Evolutionary conservation across 35 echinoderm and acorn worm species (phyloP), one percentile per base, ranked within the genome.

Genomic region (Heliocidaris erythrogramma): DNA sequence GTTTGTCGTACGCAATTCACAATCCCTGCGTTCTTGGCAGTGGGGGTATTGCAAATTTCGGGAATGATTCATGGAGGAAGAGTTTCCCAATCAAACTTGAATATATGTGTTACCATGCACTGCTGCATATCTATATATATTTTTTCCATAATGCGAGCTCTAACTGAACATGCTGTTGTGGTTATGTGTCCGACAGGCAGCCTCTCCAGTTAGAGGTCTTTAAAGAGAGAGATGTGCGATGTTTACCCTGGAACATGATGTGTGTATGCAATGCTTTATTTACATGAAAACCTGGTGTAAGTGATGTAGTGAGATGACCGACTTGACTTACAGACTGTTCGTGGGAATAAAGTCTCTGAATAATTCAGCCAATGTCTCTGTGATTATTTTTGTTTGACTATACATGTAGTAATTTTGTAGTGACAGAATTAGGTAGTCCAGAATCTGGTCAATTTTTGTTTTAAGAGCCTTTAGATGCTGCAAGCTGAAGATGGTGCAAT

Each of bases 271-370:
- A 89, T 18, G 47, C 87, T 89, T 78, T 78, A 89, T 89, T 89
- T 89, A 89, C 87, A 89, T 31, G 87, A 89, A 48, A 89, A 89
- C 30, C 31, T 17, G 12, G 87, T 89, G 32, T 21, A 89, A 89
- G 87, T 89, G 47, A 89, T 89, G 47, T 89, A 89, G 87, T 48
- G 47, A 89, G 24, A 89, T 89, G 47, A 89, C 87, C 47, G 87
- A 89, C 87, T 78, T 89, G 87, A 89, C 87, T 89, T 89, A 89
- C 87, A 7, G 87, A 89, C 87, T 89, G 47, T 89, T 89, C 87
- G 47, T 89, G 87, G 65, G 87, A 89, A 89, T 89, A 89, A 89
- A 89, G 87, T 89, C 87, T 89, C 31, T 89, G 87, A 89, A 47
- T 89, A 89, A 89, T 89, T 89, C 32, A 89, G 29, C 47, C 30